Percentiles rank a stretch among this genome's conserved stretches.
Evolutionary conservation across 2,113 vertebrate genomes (phyloP).

Genomic region (Clinocottus analis): DNA sequence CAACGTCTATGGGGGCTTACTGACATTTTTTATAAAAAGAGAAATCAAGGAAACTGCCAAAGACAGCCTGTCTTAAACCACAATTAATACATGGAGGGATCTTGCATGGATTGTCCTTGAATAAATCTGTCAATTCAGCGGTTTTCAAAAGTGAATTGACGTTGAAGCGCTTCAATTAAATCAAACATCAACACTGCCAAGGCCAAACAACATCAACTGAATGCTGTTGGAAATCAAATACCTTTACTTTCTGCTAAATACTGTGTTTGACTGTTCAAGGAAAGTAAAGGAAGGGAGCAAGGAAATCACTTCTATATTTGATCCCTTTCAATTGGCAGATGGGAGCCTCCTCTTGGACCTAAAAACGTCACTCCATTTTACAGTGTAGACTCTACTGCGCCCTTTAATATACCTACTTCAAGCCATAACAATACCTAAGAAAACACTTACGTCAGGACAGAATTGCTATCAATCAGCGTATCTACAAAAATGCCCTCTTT

Average conservation of each 20-base stretch:
- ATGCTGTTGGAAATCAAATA: conserved; percentile 9
- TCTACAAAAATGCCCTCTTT: background rate
- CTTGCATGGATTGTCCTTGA: background rate
- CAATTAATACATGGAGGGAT: conserved; percentile 12
- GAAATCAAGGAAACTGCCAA: conserved; percentile 5
- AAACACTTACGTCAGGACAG: conserved; percentile 1
- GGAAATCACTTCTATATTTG: background rate
- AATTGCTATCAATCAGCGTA: background rate
- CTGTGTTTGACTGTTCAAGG: background rate
- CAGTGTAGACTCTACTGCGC: background rate
- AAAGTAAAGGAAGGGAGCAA: background rate
- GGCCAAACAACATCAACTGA: conserved; percentile 1
- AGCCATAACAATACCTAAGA: background rate
- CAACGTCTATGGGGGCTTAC: background rate
- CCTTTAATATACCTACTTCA: background rate
- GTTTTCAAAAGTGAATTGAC: conserved; percentile 20
- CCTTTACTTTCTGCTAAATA: background rate
- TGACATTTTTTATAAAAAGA: background rate
- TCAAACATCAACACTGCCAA: conserved; percentile 29
- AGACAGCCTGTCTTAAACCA: conserved; percentile 1
- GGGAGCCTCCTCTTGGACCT: background rate
- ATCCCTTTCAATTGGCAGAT: background rate
- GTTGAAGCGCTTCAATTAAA: conserved; percentile 39
- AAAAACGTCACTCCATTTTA: background rate
- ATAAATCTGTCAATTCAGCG: conserved; percentile 22